Percentiles rank a stretch among this genome's conserved stretches.
Conservation (phyloP, 2,797 vertebrate genomes). For the Sebastes vulpes region DNA sequence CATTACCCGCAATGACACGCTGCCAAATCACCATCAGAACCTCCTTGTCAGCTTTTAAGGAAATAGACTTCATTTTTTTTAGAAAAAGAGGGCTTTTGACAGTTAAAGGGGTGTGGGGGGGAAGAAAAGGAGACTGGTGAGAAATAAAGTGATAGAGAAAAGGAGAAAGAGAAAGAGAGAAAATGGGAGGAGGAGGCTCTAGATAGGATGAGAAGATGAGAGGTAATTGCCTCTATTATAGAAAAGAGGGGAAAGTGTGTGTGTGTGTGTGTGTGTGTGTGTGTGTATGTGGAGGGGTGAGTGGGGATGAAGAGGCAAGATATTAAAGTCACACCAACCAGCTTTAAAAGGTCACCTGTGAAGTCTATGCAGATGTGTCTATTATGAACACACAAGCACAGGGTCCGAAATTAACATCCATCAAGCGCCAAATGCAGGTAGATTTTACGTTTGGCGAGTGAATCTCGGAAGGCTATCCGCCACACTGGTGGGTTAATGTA, state of each 20-base stretch:
- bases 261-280: neutral
- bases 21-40: constrained; percentile 77
- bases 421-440: neutral
- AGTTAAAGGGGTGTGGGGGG: constrained; percentile 44
- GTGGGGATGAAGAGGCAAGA: neutral
- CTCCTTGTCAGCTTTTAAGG: constrained; percentile 77
- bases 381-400: constrained; percentile 3
- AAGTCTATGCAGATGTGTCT: constrained; percentile 39
- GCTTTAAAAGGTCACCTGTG: constrained; percentile 75
- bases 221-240: constrained; percentile 78
- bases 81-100: constrained; percentile 56
- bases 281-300: neutral
- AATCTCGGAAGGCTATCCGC: too few relatives aligned
- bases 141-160: constrained; percentile 44
- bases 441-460: neutral
- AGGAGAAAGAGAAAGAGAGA: constrained; percentile 20
- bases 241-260: constrained; percentile 29
- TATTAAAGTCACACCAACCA: constrained; percentile 56
- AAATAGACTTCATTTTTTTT: constrained; percentile 56
- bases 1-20: constrained; percentile 80
- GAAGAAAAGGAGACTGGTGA: constrained; percentile 31
- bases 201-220: constrained; percentile 75
- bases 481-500: fast-evolving
- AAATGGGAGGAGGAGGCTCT: constrained; percentile 38
- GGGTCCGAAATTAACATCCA: neutral